Evolutionary conservation across 2,113 vertebrate genomes (phyloP).

Genomic region (Aythya baeri): DNA sequence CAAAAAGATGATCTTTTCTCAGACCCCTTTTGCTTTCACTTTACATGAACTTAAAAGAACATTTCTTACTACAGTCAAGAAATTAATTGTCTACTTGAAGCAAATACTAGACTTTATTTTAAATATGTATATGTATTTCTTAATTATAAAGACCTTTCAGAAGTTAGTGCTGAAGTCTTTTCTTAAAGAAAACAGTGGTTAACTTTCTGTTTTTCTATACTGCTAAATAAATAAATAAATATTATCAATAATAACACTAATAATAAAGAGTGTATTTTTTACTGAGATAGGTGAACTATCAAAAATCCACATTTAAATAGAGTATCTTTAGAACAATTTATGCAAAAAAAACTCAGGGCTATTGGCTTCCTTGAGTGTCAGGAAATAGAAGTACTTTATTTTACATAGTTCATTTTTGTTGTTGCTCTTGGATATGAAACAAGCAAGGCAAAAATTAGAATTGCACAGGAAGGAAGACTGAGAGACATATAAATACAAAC

Average conservation of each 20-base stretch:
- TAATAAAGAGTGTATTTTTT: not conserved
- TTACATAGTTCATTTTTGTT: not conserved
- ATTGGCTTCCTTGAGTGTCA: not conserved
- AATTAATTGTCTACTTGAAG: not conserved
- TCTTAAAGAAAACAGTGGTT: not conserved
- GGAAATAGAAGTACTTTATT: conserved; percentile 7
- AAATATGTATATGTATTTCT: not conserved
- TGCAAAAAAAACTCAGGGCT: not conserved
- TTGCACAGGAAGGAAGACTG: not conserved
- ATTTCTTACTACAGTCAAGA: not conserved
- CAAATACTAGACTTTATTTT: not conserved
- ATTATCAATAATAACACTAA: not conserved
- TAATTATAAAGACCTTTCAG: not conserved
- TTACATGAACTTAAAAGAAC: not conserved
- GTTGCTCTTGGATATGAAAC: not conserved
- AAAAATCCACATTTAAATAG: not conserved
- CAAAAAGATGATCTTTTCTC: not conserved
- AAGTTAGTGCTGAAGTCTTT: not conserved
- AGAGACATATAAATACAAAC: not conserved
- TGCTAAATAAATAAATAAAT: not conserved
- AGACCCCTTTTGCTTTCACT: not conserved
- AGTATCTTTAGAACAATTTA: not conserved
- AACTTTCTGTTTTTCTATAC: not conserved
- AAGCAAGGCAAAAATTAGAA: conserved; percentile 7
- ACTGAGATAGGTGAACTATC: not conserved